These are phyloP conservation scores for Serilophus lunatus DNA, from an alignment of 2,113 vertebrate genomes.

Conservation along the genomic window DNA sequence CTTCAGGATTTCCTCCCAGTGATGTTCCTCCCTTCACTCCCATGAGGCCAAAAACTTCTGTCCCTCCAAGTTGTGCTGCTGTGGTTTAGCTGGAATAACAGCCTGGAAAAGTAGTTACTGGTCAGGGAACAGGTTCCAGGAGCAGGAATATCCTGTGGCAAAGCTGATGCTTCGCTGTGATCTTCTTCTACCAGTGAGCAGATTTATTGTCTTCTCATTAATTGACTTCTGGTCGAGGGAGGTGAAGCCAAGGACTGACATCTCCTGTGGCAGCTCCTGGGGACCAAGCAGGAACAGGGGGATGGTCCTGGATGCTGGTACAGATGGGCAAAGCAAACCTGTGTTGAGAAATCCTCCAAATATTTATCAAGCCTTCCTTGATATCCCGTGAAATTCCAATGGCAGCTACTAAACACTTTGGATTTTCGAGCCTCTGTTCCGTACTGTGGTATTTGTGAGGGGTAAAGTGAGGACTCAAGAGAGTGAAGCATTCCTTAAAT, in stretches of 20 bases:
- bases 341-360: accelerated
- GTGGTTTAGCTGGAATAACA: not conserved
- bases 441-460: not conserved
- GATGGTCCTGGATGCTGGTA: not conserved
- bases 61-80: not conserved
- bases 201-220: not conserved
- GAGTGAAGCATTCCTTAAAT: not conserved
- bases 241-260: not conserved
- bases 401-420: not conserved
- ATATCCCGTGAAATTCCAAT: not conserved
- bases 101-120: not conserved
- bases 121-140: not conserved
- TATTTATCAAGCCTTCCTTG: not conserved
- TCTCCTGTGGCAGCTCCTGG: not conserved
- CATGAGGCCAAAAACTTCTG: accelerated
- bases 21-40: not conserved
- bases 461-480: not conserved
- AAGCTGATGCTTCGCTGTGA: not conserved
- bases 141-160: not conserved
- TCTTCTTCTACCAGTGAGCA: not conserved
- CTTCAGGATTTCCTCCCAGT: not conserved
- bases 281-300: not conserved
- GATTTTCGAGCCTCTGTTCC: not conserved
- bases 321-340: not conserved
- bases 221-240: not conserved